Conservation (phyloP, 2,888 invertebrate genomes). For the Rhagium mordax region DNA sequence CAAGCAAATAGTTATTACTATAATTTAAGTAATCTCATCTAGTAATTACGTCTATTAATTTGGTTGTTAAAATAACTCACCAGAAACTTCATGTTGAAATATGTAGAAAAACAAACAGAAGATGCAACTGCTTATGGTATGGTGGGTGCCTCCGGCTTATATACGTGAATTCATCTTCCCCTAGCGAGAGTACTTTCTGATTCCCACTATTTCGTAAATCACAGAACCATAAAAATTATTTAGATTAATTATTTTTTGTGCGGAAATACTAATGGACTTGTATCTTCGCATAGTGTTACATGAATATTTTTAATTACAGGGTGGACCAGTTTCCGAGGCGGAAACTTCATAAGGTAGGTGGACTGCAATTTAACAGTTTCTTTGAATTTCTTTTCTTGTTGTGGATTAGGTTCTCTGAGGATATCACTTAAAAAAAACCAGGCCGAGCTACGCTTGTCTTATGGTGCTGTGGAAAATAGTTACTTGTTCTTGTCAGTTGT, state of each 20-base stretch:
- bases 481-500: too few species aligned
- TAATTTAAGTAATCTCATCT: background rate
- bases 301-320: background rate
- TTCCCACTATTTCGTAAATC: slow-evolving; percentile 44
- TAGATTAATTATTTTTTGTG: slow-evolving; percentile 13
- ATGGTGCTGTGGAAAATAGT: too few species aligned
- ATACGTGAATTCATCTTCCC: slow-evolving; percentile 58
- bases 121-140: slow-evolving; percentile 56
- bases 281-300: background rate
- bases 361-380: too few species aligned
- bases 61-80: slow-evolving; percentile 50
- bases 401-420: too few species aligned
- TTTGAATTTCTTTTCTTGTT: too few species aligned
- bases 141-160: slow-evolving; percentile 54
- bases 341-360: too few species aligned
- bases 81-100: slow-evolving; percentile 61
- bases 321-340: too few species aligned
- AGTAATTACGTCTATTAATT: background rate
- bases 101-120: slow-evolving; percentile 43
- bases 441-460: too few species aligned
- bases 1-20: background rate
- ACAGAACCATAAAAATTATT: slow-evolving; percentile 26
- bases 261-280: slow-evolving; percentile 17
- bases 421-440: too few species aligned
- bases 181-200: slow-evolving; percentile 60